Base-by-base conservation (phyloP, 2,888 invertebrate species). In the Luperina nickerlii region DNA sequence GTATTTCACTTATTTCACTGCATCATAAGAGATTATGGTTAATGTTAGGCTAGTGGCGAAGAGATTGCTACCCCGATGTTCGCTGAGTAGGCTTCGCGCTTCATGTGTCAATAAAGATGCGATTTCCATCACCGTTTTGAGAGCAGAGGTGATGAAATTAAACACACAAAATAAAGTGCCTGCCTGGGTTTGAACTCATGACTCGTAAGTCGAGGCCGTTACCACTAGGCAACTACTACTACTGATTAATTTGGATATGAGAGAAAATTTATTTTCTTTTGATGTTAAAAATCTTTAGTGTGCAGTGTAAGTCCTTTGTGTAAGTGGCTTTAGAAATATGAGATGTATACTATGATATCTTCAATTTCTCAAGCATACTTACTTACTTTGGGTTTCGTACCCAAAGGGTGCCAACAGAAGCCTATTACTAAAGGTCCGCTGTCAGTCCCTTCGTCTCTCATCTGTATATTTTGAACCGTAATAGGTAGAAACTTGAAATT, bases 71-170 rank as follows among this genome's bases (percentile, higher is more conserved):
- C 90, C 91, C 90, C 88, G 88, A 90, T 85, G 90, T 90, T 93
- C 92, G 92, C 92, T 93, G 90, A 93, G 94, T 95, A 94, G 95
- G 91, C 92, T 93, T 93, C 91, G 94, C 92, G 96, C 96, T 96
- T 96, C 94, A n/a, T n/a, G 95, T 96, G 95, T 96, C 96, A 96
- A 95, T 96, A 96, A 96, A 96, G 89, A 95, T 94, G 93, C n/a
- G n/a, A 24, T 24, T 57, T 24, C 24, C 9, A 11, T 24, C 24
- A 11, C 24, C 24, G 57, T 24, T 24, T 57, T 57, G 57, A 9
- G 57, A 57, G 57, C 9, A 57, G 9, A 24, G 57, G 9, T 57
- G 24, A 24, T 57, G 3, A 24, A 57, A 57, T 24, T 24, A 24
- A 24, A 24, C 24, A 24, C 24, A 24, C 1, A 57, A 24, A 24